Percentiles rank a stretch among this genome's conserved stretches.
These are phyloP conservation scores for Pristionchus arcanus DNA, from an alignment of 2,888 invertebrate species.

Conservation along the genomic window DNA sequence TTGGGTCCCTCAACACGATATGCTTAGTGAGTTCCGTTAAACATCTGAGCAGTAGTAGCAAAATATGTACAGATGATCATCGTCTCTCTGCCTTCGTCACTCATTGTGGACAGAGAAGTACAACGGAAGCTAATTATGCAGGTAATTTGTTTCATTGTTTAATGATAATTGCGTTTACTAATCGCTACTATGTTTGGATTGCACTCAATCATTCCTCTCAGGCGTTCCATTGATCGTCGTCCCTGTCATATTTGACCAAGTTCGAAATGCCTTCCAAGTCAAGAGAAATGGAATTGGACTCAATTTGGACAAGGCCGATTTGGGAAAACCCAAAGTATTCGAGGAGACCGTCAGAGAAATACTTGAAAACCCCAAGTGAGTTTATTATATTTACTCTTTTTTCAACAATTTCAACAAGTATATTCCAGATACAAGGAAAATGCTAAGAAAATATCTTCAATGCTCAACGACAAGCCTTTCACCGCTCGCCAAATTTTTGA, in stretches of 20 bases:
- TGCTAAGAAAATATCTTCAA: background rate
- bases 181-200: background rate
- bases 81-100: conserved; percentile 47
- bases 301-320: background rate
- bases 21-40: conserved; percentile 8
- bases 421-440: background rate
- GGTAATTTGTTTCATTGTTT: background rate
- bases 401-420: background rate
- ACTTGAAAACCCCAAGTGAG: background rate
- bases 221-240: conserved; percentile 19
- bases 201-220: background rate
- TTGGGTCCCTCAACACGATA: conserved; percentile 43
- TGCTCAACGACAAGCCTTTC: background rate
- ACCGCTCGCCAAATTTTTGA: background rate
- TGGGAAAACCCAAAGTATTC: background rate
- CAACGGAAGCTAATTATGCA: conserved; percentile 36
- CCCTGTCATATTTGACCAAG: conserved; percentile 25
- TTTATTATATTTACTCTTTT: background rate
- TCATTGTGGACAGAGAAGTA: conserved; percentile 47
- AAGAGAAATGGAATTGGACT: conserved; percentile 41
- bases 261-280: conserved; percentile 36
- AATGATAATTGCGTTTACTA: no score
- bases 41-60: no score
- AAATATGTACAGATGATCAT: background rate
- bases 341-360: background rate